Evolutionary conservation across 2,888 invertebrate species (phyloP), one percentile per base, ranked within the genome.

Genomic region (Dasypolia templi): DNA sequence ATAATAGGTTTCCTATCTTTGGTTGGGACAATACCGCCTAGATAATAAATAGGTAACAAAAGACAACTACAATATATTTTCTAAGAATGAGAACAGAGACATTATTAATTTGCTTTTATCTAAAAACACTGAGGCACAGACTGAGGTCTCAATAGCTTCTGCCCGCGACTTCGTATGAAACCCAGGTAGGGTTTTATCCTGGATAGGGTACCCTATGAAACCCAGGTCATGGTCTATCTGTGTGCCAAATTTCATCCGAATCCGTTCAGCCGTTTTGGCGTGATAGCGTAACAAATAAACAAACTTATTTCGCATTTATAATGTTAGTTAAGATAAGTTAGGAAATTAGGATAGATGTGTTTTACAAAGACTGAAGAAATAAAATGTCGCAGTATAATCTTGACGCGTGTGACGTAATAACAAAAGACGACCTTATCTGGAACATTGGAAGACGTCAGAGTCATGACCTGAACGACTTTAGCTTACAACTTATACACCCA

Each of bases 401-500:
- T 0, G n/a, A 49, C 49, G 6, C 58, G 49, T 63, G 64, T 84
- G 75, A 69, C 71, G 59, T 44, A 75, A 69, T 61, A 72, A 78
- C 79, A 82, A 83, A 73, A 67, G 80, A 42, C 55, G 59, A 56
- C 58, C 64, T 67, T 73, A 81, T 81, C 71, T 53, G 32, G 22
- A 72, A 78, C 62, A 83, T 82, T 63, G 75, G 51, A 62, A 72
- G 59, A 32, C 51, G 56, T 62, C 55, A 63, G 64, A 75, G 58
- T 73, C 74, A 74, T 75, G 73, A 73, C 75, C 79, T 75, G 70
- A 59, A 76, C 71, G 75, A 70, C 86, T 84, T 75, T 71, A 53
- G 68, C 69, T 55, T 73, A 80, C 74, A 80, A 84, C 77, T 82
- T n/a, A 73, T 75, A 84, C 78, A 81, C 69, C 87, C 86, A 89